Evolutionary conservation across 2,797 vertebrate species (phyloP).

Genomic region (Schizothorax lantsangensis): DNA sequence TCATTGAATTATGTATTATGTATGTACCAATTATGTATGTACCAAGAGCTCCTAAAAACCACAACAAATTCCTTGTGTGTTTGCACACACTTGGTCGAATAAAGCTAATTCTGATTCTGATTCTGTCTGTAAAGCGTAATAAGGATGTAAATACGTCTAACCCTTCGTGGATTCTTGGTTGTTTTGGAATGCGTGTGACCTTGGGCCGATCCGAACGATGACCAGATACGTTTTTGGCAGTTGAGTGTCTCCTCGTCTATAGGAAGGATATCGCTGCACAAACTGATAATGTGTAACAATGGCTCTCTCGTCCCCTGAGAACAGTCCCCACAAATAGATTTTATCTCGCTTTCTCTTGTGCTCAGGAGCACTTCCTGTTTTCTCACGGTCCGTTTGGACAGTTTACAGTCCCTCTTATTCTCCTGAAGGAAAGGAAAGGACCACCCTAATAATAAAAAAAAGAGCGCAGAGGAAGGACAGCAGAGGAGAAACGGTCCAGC

Average conservation of each 20-base stretch:
- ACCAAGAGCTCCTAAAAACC: background rate
- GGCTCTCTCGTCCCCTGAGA: constrained; percentile 90
- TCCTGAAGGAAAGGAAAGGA: constrained; percentile 94
- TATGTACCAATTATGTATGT: too few relatives aligned
- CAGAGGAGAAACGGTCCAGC: constrained; percentile 86
- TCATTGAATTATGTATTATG: too few relatives aligned
- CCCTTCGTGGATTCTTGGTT: background rate
- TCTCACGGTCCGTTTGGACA: constrained; percentile 99
- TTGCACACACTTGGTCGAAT: background rate
- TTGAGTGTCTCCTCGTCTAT: constrained; percentile 88
- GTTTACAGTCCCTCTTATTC: constrained; percentile 99
- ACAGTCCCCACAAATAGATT: constrained; percentile 97
- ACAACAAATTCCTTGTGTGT: background rate
- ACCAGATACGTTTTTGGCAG: constrained; percentile 96
- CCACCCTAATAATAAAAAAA: constrained; percentile 89
- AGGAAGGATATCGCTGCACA: constrained; percentile 99
- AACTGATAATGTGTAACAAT: constrained; percentile 98
- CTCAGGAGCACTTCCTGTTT: constrained; percentile 99
- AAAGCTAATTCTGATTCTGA: background rate
- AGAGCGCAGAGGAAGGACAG: constrained; percentile 93
- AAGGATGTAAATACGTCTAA: background rate
- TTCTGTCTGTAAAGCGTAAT: background rate
- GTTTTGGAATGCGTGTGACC: constrained; percentile 69
- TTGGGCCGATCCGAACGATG: constrained; percentile 82
- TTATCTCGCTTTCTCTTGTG: constrained; percentile 99